These are phyloP conservation scores for Acrobeloides nanus DNA, from an alignment of 2,888 invertebrate genomes.

Conservation along the genomic window DNA sequence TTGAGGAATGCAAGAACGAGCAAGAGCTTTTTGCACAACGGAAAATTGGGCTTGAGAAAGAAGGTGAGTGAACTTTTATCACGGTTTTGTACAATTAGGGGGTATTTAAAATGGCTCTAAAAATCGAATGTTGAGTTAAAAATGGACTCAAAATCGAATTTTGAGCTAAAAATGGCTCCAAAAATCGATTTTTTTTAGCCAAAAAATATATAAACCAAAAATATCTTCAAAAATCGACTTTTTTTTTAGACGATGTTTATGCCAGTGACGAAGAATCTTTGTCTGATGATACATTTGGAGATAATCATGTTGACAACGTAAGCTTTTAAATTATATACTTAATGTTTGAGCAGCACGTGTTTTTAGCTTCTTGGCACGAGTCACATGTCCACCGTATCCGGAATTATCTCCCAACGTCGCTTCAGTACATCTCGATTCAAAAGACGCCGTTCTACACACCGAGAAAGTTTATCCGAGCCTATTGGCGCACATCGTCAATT, in stretches of 20 bases:
- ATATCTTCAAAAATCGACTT: too few relatives aligned
- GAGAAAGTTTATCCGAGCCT: conserved; percentile 18
- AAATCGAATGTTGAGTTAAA: too few relatives aligned
- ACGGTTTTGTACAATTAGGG: too few relatives aligned
- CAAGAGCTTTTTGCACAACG: conserved; percentile 8
- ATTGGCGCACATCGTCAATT: conserved; percentile 24
- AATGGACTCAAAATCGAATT: too few relatives aligned
- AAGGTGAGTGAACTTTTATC: too few relatives aligned
- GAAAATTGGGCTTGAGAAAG: conserved; percentile 21
- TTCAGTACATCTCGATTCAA: conserved; percentile 21
- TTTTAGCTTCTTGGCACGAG: conserved; percentile 44
- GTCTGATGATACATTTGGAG: conserved; percentile 25
- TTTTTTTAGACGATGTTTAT: conserved; percentile 22
- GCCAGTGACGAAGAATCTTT: conserved; percentile 41
- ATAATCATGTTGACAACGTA: too few relatives aligned
- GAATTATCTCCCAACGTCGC: conserved; percentile 36
- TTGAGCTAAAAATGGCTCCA: too few relatives aligned
- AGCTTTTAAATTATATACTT: too few relatives aligned
- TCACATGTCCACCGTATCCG: conserved; percentile 50
- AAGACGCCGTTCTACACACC: conserved; percentile 21
- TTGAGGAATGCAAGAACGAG: conserved; percentile 42
- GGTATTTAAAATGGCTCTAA: too few relatives aligned
- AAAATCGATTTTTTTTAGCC: too few relatives aligned
- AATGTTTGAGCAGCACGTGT: too few relatives aligned
- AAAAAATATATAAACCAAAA: too few relatives aligned